These are phyloP conservation scores for Euborellia annulipes DNA, from an alignment of 1,140 invertebrate genomes.

Conservation along the genomic window DNA sequence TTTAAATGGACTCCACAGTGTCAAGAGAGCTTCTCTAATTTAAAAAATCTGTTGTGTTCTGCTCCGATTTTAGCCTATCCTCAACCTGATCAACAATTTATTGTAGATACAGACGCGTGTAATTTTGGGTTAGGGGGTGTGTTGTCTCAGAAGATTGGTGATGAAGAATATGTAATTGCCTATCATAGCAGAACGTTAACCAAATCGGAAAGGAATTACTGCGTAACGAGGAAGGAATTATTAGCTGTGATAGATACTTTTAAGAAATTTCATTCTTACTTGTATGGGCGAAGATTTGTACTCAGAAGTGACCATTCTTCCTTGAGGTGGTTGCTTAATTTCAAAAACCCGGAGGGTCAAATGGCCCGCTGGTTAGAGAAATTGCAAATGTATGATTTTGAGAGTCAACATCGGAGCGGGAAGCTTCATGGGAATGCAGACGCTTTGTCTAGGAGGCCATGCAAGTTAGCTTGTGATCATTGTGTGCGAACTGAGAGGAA, in stretches of 20 bases:
- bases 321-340: conserved; percentile 7
- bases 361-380: conserved; percentile 11
- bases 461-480: too few species aligned
- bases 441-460: conserved; percentile 19
- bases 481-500: too few species aligned
- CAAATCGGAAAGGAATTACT: conserved; percentile 17
- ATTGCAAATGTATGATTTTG: conserved; percentile 11
- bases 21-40: conserved; percentile 1
- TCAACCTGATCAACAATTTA: conserved; percentile 5
- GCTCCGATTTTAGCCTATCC: conserved; percentile 4
- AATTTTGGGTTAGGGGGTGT: conserved; percentile 1
- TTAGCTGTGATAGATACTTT: conserved; percentile 15
- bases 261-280: conserved; percentile 17
- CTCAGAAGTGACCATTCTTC: conserved; percentile 17
- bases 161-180: conserved; percentile 1
- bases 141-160: conserved; percentile 6
- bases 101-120: conserved; percentile 7
- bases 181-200: conserved; percentile 7
- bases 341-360: conserved; percentile 11
- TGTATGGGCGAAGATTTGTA: conserved; percentile 21
- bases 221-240: conserved; percentile 21
- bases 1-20: neutral
- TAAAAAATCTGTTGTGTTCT: conserved; percentile 3
- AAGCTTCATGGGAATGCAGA: conserved; percentile 26
- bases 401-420: conserved; percentile 23